These are phyloP conservation scores for Tiliacea aurago DNA, from an alignment of 2,888 invertebrate genomes.

Conservation along the genomic window DNA sequence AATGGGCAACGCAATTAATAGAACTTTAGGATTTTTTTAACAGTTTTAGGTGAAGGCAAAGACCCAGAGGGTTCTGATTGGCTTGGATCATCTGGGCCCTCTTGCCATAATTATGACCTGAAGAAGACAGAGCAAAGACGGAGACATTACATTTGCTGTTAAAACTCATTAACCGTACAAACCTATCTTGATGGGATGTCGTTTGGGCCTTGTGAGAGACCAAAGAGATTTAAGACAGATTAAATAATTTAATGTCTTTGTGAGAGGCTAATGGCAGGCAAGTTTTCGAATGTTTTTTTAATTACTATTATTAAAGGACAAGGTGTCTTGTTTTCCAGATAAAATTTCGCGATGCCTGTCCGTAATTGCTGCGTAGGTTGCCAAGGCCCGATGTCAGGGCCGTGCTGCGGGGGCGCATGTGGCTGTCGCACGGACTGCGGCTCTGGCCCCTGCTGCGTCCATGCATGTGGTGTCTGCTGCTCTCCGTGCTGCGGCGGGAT, in stretches of 20 bases:
- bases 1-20: no score
- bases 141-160: neutral
- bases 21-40: neutral
- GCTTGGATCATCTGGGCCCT: neutral
- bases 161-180: neutral
- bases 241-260: no score
- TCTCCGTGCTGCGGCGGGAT: constrained; percentile 75
- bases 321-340: constrained; percentile 15
- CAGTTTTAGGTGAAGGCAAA: neutral
- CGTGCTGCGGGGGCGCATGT: constrained; percentile 73
- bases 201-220: neutral
- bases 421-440: constrained; percentile 71
- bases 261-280: neutral
- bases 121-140: neutral
- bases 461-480: constrained; percentile 74
- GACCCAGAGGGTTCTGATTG: neutral
- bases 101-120: neutral
- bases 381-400: constrained; percentile 80
- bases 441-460: constrained; percentile 80
- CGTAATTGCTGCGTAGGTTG: constrained; percentile 85
- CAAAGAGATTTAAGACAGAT: no score
- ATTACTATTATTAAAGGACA: neutral
- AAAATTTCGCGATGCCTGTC: constrained; percentile 79
- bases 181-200: neutral
- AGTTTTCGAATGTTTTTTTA: neutral